Evolutionary conservation across 2,888 invertebrate species (phyloP).

Genomic region (Subacronicta megacephala): DNA sequence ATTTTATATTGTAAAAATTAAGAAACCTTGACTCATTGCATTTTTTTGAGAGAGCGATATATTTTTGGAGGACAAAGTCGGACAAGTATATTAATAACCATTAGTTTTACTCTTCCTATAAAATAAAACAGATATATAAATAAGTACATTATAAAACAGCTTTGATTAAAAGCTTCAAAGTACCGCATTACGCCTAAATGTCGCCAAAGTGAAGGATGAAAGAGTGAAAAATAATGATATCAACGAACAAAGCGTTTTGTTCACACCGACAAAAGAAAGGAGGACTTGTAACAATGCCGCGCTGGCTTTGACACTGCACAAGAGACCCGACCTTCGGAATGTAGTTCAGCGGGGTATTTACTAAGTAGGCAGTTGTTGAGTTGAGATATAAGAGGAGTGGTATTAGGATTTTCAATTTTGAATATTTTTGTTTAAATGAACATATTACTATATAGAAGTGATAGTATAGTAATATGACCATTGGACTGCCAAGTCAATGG

Average conservation of each 20-base stretch:
- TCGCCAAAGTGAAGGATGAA: constrained; percentile 11
- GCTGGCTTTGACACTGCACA: constrained; percentile 30
- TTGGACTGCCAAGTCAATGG: too few relatives aligned
- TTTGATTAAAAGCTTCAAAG: constrained; percentile 1
- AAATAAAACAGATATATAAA: too few relatives aligned
- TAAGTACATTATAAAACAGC: too few relatives aligned
- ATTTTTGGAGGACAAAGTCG: too few relatives aligned
- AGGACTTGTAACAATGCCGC: constrained; percentile 26
- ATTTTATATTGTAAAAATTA: constrained; percentile 7
- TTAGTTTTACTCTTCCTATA: too few relatives aligned
- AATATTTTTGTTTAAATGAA: background rate
- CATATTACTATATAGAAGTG: too few relatives aligned
- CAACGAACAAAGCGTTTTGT: constrained; percentile 47
- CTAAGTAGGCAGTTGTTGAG: constrained; percentile 3
- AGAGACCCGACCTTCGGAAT: constrained; percentile 40
- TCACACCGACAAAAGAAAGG: constrained; percentile 29
- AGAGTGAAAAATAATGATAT: constrained; percentile 46
- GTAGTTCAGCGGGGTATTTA: constrained; percentile 18
- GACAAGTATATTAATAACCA: too few relatives aligned
- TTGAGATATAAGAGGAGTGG: background rate
- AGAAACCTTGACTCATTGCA: background rate
- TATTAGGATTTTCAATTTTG: background rate
- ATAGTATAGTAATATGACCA: too few relatives aligned
- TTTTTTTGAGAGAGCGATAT: too few relatives aligned
- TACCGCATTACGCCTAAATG: constrained; percentile 10